Evolutionary conservation across 2,797 vertebrate genomes (phyloP), one percentile per base, ranked within the genome.

Genomic region (Enteromius radiatus): DNA sequence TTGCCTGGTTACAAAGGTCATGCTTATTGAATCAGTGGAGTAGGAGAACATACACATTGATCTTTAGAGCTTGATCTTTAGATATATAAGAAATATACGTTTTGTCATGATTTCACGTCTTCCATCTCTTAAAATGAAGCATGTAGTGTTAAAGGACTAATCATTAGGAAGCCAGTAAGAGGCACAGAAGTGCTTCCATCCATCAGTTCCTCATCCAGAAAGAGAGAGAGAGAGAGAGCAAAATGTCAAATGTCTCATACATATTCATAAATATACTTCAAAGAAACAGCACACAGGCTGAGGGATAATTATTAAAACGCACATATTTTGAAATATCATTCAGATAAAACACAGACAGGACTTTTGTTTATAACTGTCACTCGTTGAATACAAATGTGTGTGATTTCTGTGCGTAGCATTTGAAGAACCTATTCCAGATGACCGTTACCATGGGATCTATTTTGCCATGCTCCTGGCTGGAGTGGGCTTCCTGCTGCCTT

Each of bases 391-490:
- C 33, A 64, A 63, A 54, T 73, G 33, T 68, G 33, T 76, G 36
- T 69, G 43, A 64, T 78, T 69, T 81, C 81, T 78, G 63, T 65
- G 52, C 65, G 68, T 84, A 96, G 96, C 88, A 74, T 93, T 92
- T 78, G 96, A 96, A 88, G 96, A 96, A 76, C 94, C 95, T 0
- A 94, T 95, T 71, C 97, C 98, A 0, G 95, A 96, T 4, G 98
- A 99, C 91, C 95, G 94, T 87, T 98, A 98, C 92, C 97, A 98
- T 84, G 97, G 97, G 84, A 97, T 99, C 91, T 99, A 99, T 88
- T 99, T 99, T 61, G 97, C 98, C 1, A 99, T 99, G 98, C 92
- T 99, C 76, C 92, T 99, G 91, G 98, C 98, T 0, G 98, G 98
- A 3, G 97, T 98, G 68, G 98, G 98, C 45, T 99, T 99, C 91